A percentile compares a stretch with the other conserved stretches of the same genome.
These are phyloP conservation scores for Ophonus ardosiacus DNA, from an alignment of 2,888 invertebrate genomes.

Conservation along the genomic window DNA sequence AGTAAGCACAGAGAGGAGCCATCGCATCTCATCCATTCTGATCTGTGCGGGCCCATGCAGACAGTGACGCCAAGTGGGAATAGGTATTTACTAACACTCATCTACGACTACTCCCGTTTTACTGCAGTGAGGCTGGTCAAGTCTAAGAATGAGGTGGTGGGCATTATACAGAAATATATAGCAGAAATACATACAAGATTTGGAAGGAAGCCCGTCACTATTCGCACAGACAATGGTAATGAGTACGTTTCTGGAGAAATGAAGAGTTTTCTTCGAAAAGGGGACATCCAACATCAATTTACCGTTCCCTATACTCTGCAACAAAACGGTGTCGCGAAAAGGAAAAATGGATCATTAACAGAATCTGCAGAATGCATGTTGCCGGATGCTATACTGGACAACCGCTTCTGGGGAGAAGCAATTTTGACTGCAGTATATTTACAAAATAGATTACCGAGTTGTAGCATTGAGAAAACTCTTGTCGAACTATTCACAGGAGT, in stretches of 20 bases:
- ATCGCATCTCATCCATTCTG: constrained; percentile 60
- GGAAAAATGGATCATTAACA: constrained; percentile 66
- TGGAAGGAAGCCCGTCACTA: constrained; percentile 64
- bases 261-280: constrained; percentile 62
- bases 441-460: constrained; percentile 16
- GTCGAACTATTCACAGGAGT: constrained; percentile 70
- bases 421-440: constrained; percentile 51
- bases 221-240: constrained; percentile 68
- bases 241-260: constrained; percentile 65
- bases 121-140: constrained; percentile 70
- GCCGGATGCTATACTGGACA: constrained; percentile 66
- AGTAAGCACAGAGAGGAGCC: background rate
- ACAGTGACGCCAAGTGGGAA: constrained; percentile 68
- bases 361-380: constrained; percentile 64
- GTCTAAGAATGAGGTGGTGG: constrained; percentile 69
- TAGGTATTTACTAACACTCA: constrained; percentile 71
- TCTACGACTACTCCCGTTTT: constrained; percentile 69
- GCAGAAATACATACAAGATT: constrained; percentile 67
- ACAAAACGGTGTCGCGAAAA: constrained; percentile 71
- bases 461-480: constrained; percentile 67
- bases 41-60: constrained; percentile 71
- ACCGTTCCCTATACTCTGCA: constrained; percentile 70
- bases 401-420: constrained; percentile 69
- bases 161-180: constrained; percentile 67
- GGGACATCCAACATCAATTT: constrained; percentile 70